A percentile compares a stretch with the other conserved stretches of the same genome.
Conservation (phyloP, 2,888 invertebrate genomes). For the Drosophila fungiperda region DNA sequence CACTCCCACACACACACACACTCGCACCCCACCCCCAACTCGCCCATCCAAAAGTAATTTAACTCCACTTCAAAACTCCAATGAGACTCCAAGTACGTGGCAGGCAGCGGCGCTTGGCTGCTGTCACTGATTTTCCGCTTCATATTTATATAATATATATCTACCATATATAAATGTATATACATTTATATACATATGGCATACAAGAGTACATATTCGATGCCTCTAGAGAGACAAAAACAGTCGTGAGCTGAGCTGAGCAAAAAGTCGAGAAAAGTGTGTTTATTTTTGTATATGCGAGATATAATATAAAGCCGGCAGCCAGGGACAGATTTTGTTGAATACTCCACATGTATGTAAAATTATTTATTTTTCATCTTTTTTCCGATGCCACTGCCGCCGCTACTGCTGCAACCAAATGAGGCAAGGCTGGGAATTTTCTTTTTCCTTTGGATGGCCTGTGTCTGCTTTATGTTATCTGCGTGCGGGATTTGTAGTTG, state of each 20-base stretch:
- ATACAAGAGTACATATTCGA: constrained; percentile 36
- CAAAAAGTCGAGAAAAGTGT: constrained; percentile 64
- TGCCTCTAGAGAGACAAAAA: constrained; percentile 62
- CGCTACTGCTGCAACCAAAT: constrained; percentile 39
- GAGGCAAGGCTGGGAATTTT: constrained; percentile 65
- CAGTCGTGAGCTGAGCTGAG: constrained; percentile 29
- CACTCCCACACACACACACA: constrained; percentile 1
- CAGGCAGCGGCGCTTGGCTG: constrained; percentile 51
- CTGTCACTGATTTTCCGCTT: constrained; percentile 80
- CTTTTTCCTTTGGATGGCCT: constrained; percentile 47
- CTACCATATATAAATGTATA: constrained; percentile 5
- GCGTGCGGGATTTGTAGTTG: constrained; percentile 67
- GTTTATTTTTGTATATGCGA: constrained; percentile 69
- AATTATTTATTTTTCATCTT: constrained; percentile 57
- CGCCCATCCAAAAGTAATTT: constrained; percentile 70
- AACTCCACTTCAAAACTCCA: constrained; percentile 78
- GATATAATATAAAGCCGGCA: constrained; percentile 59
- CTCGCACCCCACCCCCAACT: constrained; percentile 8
- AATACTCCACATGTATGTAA: constrained; percentile 43
- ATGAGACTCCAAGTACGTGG: constrained; percentile 53
- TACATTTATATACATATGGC: constrained; percentile 11
- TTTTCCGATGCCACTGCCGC: constrained; percentile 1
- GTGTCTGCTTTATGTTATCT: constrained; percentile 59
- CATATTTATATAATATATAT: constrained; percentile 66
- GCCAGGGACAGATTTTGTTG: constrained; percentile 63